Conservation (phyloP, 2,797 vertebrate species). For the Diplodus puntazzo region DNA sequence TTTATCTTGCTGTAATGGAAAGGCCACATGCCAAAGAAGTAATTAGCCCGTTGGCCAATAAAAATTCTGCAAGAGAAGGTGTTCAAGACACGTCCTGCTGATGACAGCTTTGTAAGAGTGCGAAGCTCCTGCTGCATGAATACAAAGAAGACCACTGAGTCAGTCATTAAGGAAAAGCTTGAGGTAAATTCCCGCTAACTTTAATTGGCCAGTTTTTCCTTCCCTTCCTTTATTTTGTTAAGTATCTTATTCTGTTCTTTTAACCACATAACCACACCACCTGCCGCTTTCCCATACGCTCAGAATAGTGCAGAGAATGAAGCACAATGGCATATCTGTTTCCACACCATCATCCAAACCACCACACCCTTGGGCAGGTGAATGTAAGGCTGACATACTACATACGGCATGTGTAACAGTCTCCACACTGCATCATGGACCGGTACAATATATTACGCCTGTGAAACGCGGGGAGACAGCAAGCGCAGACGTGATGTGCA, state of each 20-base stretch:
- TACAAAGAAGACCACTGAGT: slow-evolving; percentile 47
- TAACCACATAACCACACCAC: slow-evolving; percentile 12
- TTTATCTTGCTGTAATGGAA: slow-evolving; percentile 60
- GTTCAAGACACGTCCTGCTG: slow-evolving; percentile 60
- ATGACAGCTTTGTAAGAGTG: slow-evolving; percentile 52
- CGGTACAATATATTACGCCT: slow-evolving; percentile 65
- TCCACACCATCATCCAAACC: slow-evolving; percentile 41
- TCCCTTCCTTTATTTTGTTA: slow-evolving; percentile 1
- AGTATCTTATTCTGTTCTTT: slow-evolving; percentile 18
- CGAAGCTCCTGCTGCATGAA: slow-evolving; percentile 54
- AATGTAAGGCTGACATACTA: slow-evolving; percentile 55
- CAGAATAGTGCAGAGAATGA: slow-evolving; percentile 24
- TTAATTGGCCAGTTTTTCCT: slow-evolving; percentile 28
- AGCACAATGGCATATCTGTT: slow-evolving; percentile 24
- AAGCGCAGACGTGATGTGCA: slow-evolving; percentile 73
- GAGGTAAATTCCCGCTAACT: slow-evolving; percentile 42
- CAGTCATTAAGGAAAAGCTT: slow-evolving; percentile 56
- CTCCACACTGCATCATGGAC: slow-evolving; percentile 63
- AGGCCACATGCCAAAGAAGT: slow-evolving; percentile 65
- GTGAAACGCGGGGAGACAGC: slow-evolving; percentile 64
- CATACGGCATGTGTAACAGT: slow-evolving; percentile 55
- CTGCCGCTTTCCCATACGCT: slow-evolving; percentile 11
- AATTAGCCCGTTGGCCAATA: slow-evolving; percentile 75
- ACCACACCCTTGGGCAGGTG: slow-evolving; percentile 62
- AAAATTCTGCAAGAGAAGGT: slow-evolving; percentile 66